Evolutionary conservation across 1,140 invertebrate species (phyloP).

Genomic region (Brachionus paranguensis): DNA sequence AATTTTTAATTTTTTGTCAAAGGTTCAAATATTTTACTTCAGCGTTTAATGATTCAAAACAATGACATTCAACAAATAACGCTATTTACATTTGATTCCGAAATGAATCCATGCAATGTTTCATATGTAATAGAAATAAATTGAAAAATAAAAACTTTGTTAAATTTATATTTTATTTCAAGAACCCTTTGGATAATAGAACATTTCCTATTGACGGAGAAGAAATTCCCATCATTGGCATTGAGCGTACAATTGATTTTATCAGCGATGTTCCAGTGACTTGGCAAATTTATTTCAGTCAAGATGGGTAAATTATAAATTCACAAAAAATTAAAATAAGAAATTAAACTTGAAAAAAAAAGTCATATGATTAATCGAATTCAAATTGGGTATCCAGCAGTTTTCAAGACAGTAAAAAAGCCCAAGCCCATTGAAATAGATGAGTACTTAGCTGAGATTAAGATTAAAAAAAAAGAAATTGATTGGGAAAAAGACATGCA

Average conservation of each 20-base stretch:
- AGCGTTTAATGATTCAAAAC: slow-evolving; percentile 51
- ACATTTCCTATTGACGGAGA: slow-evolving; percentile 48
- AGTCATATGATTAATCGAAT: slow-evolving; percentile 53
- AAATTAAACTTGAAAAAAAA: background rate
- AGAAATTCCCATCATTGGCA: slow-evolving; percentile 49
- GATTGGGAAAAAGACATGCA: slow-evolving; percentile 55
- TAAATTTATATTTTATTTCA: slow-evolving; percentile 27
- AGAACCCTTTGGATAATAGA: slow-evolving; percentile 48
- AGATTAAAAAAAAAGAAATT: slow-evolving; percentile 50
- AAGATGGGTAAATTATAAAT: slow-evolving; percentile 47
- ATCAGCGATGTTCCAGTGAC: slow-evolving; percentile 54
- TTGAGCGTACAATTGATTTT: slow-evolving; percentile 47
- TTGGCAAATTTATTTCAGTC: slow-evolving; percentile 54
- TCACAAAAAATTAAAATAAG: no score
- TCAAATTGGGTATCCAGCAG: slow-evolving; percentile 55
- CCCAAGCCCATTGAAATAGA: slow-evolving; percentile 51
- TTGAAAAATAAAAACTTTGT: background rate
- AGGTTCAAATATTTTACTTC: slow-evolving; percentile 53
- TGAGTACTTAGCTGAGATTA: slow-evolving; percentile 51
- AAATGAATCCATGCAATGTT: slow-evolving; percentile 50
- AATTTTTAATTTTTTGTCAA: slow-evolving; percentile 23
- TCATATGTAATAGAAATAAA: slow-evolving; percentile 50
- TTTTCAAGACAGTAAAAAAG: slow-evolving; percentile 49
- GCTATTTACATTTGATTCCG: slow-evolving; percentile 53
- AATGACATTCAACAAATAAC: slow-evolving; percentile 47